Conservation (phyloP, 2,113 vertebrate genomes). For the Panthera leo region DNA sequence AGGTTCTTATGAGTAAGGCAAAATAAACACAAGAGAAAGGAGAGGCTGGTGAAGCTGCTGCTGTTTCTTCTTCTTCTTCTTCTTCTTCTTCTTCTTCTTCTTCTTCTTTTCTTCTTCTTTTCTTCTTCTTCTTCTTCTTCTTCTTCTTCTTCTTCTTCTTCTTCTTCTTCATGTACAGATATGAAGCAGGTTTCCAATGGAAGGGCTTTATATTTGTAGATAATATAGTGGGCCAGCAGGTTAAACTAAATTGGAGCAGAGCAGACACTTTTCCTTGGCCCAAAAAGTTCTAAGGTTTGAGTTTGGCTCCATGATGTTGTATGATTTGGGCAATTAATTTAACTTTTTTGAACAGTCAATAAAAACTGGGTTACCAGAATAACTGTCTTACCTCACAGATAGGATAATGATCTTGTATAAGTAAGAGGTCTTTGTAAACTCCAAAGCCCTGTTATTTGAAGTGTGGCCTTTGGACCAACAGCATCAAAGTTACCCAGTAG, state of each 20-base stretch:
- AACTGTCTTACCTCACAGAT: background rate
- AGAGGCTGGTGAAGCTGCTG: background rate
- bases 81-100: no score
- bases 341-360: background rate
- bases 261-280: background rate
- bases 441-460: background rate
- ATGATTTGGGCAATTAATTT: background rate
- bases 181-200: background rate
- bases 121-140: background rate
- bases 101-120: background rate
- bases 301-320: background rate
- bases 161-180: background rate
- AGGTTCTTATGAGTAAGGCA: background rate
- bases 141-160: fast-evolving
- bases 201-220: background rate
- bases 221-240: background rate
- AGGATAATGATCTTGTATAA: background rate
- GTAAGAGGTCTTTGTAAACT: background rate
- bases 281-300: background rate
- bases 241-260: background rate
- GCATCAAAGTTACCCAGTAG: background rate
- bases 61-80: background rate
- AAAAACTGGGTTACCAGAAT: background rate
- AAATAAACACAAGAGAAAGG: background rate
- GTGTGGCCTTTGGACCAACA: background rate